Evolutionary conservation across 2,888 invertebrate genomes (phyloP).

Genomic region (Zaprionus lineosus): DNA sequence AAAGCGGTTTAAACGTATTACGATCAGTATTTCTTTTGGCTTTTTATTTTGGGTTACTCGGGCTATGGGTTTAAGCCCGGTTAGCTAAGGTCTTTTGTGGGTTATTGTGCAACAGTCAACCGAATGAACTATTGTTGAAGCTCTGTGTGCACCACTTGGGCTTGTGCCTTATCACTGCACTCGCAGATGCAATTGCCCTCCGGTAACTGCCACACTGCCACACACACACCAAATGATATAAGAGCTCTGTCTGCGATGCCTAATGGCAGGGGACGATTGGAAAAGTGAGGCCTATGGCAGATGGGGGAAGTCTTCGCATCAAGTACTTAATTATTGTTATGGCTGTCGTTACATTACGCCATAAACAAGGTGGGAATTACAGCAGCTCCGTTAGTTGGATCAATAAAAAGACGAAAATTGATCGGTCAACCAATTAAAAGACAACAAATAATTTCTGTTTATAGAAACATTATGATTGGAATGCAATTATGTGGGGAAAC

Average conservation of each 20-base stretch:
- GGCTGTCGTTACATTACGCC: constrained; percentile 6
- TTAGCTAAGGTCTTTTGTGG: constrained; percentile 51
- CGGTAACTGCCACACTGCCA: not conserved
- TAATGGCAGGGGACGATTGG: constrained; percentile 14
- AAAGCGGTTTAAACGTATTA: constrained; percentile 67
- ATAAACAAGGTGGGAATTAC: not conserved
- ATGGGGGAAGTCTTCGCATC: not conserved
- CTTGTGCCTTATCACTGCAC: constrained; percentile 50
- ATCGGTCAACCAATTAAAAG: too few relatives aligned
- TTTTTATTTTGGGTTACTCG: constrained; percentile 51
- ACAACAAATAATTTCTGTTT: too few relatives aligned
- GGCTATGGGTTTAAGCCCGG: constrained; percentile 38
- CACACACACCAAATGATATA: constrained; percentile 39
- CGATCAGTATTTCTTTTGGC: too few relatives aligned
- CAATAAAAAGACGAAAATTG: too few relatives aligned
- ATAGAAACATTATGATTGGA: too few relatives aligned
- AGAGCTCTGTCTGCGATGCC: constrained; percentile 16
- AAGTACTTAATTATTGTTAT: constrained; percentile 14
- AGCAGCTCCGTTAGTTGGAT: constrained; percentile 7
- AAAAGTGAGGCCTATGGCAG: not conserved
- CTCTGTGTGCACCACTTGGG: constrained; percentile 23
- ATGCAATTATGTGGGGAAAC: too few relatives aligned
- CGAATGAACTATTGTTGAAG: constrained; percentile 59
- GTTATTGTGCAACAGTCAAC: constrained; percentile 63
- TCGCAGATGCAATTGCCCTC: constrained; percentile 35